A percentile compares a stretch with the other conserved stretches of the same genome.
phyloP scores from a whole-genome alignment of 2,113 vertebrate species.

The Halichoeres trimaculatus region DNA sequence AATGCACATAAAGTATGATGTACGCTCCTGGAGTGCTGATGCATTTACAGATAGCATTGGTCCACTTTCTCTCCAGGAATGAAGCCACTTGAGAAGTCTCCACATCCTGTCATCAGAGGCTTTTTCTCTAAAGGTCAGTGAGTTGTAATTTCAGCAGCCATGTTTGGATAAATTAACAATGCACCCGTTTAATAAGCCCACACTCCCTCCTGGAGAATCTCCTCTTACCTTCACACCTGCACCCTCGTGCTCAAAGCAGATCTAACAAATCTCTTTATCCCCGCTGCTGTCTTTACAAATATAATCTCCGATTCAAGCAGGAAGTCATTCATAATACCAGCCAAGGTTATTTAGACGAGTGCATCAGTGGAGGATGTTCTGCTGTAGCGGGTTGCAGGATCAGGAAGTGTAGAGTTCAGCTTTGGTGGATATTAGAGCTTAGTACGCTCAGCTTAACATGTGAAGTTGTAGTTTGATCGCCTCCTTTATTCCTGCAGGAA shows the following conservation, averaged over 20 bases:
- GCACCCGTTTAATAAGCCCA: not conserved
- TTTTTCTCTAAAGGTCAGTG: conserved; percentile 10
- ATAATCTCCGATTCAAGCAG: conserved; percentile 49
- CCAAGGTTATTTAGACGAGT: conserved; percentile 54
- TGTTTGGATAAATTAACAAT: conserved; percentile 5
- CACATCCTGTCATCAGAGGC: conserved; percentile 2
- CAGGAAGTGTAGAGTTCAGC: not conserved
- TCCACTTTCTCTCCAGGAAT: too few relatives aligned
- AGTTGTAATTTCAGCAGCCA: not conserved
- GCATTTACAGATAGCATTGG: too few relatives aligned
- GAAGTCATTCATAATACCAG: conserved; percentile 33
- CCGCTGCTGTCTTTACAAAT: conserved; percentile 48
- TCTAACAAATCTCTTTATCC: conserved; percentile 56
- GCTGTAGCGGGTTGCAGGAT: not conserved
- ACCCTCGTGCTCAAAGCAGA: conserved; percentile 37
- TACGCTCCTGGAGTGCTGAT: too few relatives aligned
- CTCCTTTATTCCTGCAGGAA: conserved; percentile 1
- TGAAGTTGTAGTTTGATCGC: conserved; percentile 26
- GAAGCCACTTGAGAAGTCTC: too few relatives aligned
- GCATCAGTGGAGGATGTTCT: conserved; percentile 24
- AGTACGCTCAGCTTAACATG: conserved; percentile 5
- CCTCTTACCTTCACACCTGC: conserved; percentile 53
- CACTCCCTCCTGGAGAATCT: not conserved
- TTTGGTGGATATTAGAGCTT: conserved; percentile 31
- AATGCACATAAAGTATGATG: too few relatives aligned